Evolutionary conservation across 2,797 vertebrate species (phyloP), one percentile per base, ranked within the genome.

Genomic region (Microctenopoma stevenorrisi): DNA sequence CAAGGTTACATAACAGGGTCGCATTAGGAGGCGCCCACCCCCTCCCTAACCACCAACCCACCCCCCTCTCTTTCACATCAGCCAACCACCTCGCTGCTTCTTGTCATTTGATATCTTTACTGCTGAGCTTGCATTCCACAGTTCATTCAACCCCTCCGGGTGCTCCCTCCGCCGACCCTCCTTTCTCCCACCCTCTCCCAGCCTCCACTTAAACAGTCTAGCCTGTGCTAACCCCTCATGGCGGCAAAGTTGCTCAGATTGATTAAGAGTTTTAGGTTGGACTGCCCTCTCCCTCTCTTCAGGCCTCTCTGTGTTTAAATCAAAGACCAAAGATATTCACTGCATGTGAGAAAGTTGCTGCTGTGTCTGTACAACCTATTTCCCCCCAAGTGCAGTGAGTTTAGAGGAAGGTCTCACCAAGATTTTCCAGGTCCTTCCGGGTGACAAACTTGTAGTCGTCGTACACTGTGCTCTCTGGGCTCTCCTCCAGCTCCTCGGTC

Each of bases 381-480:
- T 5, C 15, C 42, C 12, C 40, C 40, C 22, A 68, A 3, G 14
- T 50, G 49, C 18, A 25, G 40, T 15, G 18, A 52, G 25, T n/a
- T 53, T 44, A 38, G 18, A 59, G 1, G 0, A 2, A 22, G 10
- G 26, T 65, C 92, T 96, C 93, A 99, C 98, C 97, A 78, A 99
- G 92, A 78, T 95, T 96, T 61, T 99, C 97, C 76, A 99, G 95
- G 81, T 99, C 98, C 86, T 95, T 98, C 77, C 91, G 94, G 78
- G 98, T 99, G 84, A 99, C 96, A 14, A 99, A 99, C 88, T 99
- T 99, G 90, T 99, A 99, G 86, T 99, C 98, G 0, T 99, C 98
- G 7, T 99, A 99, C 43, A 99, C 96, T 0, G 97, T 97, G 91
- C 91, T 96, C 88, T 99, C 98, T 0, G 97, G 97, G 73, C 95